Conservation (phyloP, 2,888 invertebrate genomes). For the Limnephilus rhombicus region DNA sequence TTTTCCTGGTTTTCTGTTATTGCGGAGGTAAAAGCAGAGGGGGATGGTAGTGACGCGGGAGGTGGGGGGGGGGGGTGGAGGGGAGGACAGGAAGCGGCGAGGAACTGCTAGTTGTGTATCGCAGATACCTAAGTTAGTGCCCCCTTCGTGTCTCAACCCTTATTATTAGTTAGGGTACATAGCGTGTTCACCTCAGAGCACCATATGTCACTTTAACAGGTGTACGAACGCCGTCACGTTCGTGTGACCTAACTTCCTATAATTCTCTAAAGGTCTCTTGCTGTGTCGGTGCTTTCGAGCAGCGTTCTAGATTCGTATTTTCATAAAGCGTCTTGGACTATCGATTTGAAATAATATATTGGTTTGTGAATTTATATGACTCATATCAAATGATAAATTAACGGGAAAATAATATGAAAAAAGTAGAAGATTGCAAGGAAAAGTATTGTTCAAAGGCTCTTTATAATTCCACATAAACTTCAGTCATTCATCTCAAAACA, state of each 20-base stretch:
- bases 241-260: conserved; percentile 53
- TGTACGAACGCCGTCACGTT: conserved; percentile 47
- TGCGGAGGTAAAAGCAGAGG: not conserved
- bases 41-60: too few species aligned
- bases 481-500: not conserved
- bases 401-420: too few species aligned
- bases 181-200: conserved; percentile 37
- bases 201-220: conserved; percentile 61
- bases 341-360: not conserved
- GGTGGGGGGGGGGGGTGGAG: not conserved
- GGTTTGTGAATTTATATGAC: not conserved
- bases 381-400: not conserved
- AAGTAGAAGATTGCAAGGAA: too few species aligned
- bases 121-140: not conserved
- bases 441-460: too few species aligned
- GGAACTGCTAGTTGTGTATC: not conserved
- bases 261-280: conserved; percentile 9
- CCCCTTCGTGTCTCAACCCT: conserved; percentile 16
- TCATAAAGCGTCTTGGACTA: not conserved
- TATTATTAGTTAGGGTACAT: conserved; percentile 42
- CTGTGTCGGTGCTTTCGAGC: not conserved
- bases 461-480: not conserved
- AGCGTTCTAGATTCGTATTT: not conserved
- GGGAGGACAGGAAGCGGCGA: not conserved
- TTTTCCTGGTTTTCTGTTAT: not conserved